Evolutionary conservation across 2,113 vertebrate species (phyloP), one percentile per base, ranked within the genome.

Genomic region (Siphamia tubifer): DNA sequence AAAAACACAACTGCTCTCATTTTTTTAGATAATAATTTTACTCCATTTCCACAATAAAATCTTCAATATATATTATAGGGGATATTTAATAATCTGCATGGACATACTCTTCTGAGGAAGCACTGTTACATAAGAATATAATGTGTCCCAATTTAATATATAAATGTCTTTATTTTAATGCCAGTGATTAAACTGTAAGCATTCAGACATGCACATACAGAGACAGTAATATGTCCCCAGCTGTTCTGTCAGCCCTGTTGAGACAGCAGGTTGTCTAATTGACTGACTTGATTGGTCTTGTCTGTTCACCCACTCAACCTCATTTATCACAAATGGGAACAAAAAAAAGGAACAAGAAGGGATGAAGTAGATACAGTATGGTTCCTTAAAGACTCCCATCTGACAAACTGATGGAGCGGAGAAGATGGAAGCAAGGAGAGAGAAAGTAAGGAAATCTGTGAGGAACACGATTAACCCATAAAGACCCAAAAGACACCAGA

Each of bases 201-300:
- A 27, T 48, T 48, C 25, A 16, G 13, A 51, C 30, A 49, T 53
- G 34, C 48, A 56, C 34, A 42, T 24, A 25, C 31, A 45, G n/a
- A 43, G 25, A 7, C 21, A 16, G n/a, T 23, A 35, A 58, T 31
- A 24, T 24, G 34, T 79, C 69, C 69, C 68, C 48, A 62, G 75
- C 53, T 51, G 74, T 63, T 62, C 61, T 16, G 16, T 42, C 56
- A 54, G 57, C 23, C 45, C 39, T 47, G 74, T 60, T 63, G 68
- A 79, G 77, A 77, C 68, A 62, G 77, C 80, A 74, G 73, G 31
- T 64, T 62, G 70, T 79, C 78, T 85, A 84, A 85, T 79, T 83
- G 78, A 82, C 63, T 79, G 70, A 83, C 82, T 82, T 75, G 75
- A 85, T 84, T 57, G 61, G 67, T 79, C 66, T 68, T 40, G 3